A percentile compares a stretch with the other conserved stretches of the same genome.
These are phyloP conservation scores for Cottus gobio DNA, from an alignment of 2,113 vertebrate genomes.

Conservation along the genomic window DNA sequence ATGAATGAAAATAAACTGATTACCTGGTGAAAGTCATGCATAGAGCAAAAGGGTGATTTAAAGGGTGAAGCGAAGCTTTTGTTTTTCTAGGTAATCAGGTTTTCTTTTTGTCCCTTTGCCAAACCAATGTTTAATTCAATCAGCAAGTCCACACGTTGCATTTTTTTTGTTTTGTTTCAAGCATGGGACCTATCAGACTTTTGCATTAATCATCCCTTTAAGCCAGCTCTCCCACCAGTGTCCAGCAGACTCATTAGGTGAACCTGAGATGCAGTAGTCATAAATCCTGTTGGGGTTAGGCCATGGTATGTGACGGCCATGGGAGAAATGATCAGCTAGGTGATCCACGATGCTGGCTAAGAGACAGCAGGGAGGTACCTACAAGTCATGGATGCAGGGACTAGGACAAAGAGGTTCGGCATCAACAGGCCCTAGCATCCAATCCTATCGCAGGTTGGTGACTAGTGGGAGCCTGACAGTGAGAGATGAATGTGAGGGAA, in stretches of 20 bases:
- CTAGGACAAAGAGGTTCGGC: constrained; percentile 44
- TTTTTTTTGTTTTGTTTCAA: constrained; percentile 38
- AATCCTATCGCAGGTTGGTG: constrained; percentile 77
- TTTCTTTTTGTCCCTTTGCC: constrained; percentile 52
- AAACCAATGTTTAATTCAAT: constrained; percentile 67
- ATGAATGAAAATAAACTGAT: constrained; percentile 50
- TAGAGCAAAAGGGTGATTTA: neutral
- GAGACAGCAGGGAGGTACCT: constrained; percentile 41
- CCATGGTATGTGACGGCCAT: constrained; percentile 70
- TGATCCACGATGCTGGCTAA: constrained; percentile 51
- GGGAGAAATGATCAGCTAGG: constrained; percentile 64
- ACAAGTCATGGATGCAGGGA: constrained; percentile 30
- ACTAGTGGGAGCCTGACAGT: constrained; percentile 85
- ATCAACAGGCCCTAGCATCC: constrained; percentile 63
- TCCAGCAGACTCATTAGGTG: constrained; percentile 77
- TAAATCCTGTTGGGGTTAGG: constrained; percentile 68
- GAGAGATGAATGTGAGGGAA: constrained; percentile 85
- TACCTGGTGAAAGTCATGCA: constrained; percentile 45
- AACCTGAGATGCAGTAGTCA: constrained; percentile 64
- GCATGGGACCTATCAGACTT: constrained; percentile 64
- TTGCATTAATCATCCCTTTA: constrained; percentile 73
- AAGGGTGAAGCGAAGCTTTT: constrained; percentile 25
- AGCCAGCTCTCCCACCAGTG: constrained; percentile 68
- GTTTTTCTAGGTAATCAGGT: constrained; percentile 51
- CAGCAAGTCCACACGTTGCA: constrained; percentile 56